Evolutionary conservation across 2,797 vertebrate genomes (phyloP), one percentile per base, ranked within the genome.

Genomic region (Champsocephalus gunnari): DNA sequence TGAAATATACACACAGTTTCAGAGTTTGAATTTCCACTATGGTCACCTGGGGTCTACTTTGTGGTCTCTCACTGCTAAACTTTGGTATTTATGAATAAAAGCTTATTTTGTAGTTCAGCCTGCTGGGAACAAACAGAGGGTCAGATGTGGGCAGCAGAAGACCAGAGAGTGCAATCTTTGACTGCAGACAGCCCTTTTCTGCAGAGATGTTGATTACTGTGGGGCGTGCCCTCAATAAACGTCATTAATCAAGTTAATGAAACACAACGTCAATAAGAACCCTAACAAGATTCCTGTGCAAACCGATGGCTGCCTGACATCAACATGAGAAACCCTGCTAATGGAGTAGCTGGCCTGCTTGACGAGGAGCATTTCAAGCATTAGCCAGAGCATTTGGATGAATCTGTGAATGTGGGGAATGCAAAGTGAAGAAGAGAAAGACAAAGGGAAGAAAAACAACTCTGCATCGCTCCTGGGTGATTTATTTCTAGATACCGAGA

Each of bases 191-290:
- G 67, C 63, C 51, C 76, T 67, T 84, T 79, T 77, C 79, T 79
- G 83, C 83, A 85, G 87, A 89, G 88, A 91, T 83, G 88, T 91
- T 92, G 86, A 94, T 92, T 90, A 91, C 81, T 86, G 79, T 83
- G 80, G 82, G 89, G 83, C 86, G 59, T 70, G 82, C 78, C 92
- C 34, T 84, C 88, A 83, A 85, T 88, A 91, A 88, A 88, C 76
- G 87, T 82, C 88, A 92, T 94, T 92, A 92, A 93, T 94, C 93
- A 94, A 92, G 86, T 90, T 94, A 94, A 93, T 92, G 91, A 93
- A 92, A 93, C 84, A 86, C 87, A 89, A 86, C 91, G 93, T 93
- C 92, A 90, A 92, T 93, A 90, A 88, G 79, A 83, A 66, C 73
- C 82, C 88, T 91, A 92, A 92, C 86, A 88, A 93, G 90, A 90